Evolutionary conservation across 2,797 vertebrate genomes (phyloP).

Genomic region (Danio jaintianensis): DNA sequence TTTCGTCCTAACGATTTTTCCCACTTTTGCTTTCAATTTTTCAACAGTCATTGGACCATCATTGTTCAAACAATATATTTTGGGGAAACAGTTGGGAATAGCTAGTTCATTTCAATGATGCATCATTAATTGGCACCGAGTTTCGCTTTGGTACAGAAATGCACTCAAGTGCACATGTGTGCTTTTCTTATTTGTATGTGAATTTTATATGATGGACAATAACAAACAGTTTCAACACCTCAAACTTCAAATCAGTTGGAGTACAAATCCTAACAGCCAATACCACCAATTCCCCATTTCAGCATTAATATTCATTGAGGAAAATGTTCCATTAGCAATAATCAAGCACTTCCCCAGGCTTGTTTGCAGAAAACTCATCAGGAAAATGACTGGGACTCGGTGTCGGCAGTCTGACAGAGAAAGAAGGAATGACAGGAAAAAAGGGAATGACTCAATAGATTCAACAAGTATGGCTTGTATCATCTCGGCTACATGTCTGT

Average conservation of each 20-base stretch:
- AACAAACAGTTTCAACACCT: conserved; percentile 39
- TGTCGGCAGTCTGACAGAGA: conserved; percentile 35
- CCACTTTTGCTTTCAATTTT: too few relatives aligned
- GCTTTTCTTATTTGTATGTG: neutral
- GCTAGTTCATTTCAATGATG: neutral
- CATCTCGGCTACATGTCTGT: conserved; percentile 7
- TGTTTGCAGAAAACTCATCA: conserved; percentile 62
- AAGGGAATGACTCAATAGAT: conserved; percentile 28
- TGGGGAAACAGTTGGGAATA: neutral
- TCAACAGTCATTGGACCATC: too few relatives aligned
- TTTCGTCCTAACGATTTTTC: too few relatives aligned
- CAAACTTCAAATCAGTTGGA: conserved; percentile 40
- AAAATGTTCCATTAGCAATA: conserved; percentile 66
- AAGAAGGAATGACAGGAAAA: conserved; percentile 25
- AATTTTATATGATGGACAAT: conserved; percentile 20
- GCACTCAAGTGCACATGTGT: neutral
- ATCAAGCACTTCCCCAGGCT: conserved; percentile 61
- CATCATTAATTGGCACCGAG: neutral
- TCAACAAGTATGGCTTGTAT: conserved; percentile 40
- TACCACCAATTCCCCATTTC: conserved; percentile 60
- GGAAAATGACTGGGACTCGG: conserved; percentile 42
- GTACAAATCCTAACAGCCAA: conserved; percentile 55
- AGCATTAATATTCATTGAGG: conserved; percentile 65
- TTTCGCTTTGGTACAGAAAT: neutral
- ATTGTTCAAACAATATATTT: neutral